A percentile compares a stretch with the other conserved stretches of the same genome.
These are phyloP conservation scores for Tortrix viridana DNA, from an alignment of 2,888 invertebrate genomes.

Conservation along the genomic window DNA sequence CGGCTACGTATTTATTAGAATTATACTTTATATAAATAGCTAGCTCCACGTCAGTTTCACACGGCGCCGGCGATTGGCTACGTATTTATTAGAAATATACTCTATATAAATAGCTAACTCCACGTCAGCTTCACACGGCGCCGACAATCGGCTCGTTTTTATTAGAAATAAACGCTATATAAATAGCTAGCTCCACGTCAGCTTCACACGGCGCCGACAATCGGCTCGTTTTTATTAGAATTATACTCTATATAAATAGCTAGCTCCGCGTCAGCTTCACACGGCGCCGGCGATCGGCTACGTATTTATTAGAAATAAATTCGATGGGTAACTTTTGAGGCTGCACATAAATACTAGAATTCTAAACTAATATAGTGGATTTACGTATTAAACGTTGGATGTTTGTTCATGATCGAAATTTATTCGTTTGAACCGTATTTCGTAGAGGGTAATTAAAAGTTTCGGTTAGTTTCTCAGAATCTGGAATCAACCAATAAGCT, in stretches of 20 bases:
- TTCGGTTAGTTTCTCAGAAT: not conserved
- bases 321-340: not conserved
- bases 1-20: not conserved
- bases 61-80: not conserved
- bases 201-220: not conserved
- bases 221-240: not conserved
- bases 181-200: not conserved
- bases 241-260: not conserved
- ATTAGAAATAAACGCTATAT: not conserved
- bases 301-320: not conserved
- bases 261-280: not conserved
- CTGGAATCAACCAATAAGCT: conserved; percentile 2
- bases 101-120: not conserved
- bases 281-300: not conserved
- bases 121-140: not conserved
- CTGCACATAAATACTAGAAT: not conserved
- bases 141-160: not conserved
- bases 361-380: not conserved
- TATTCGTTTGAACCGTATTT: not conserved
- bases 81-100: not conserved
- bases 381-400: not conserved
- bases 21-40: too few relatives aligned
- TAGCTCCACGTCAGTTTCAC: not conserved
- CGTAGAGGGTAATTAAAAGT: not conserved
- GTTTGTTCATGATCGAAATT: too few relatives aligned